These are phyloP conservation scores for Penaeus indicus DNA, from an alignment of 1,140 invertebrate species.

Conservation along the genomic window DNA sequence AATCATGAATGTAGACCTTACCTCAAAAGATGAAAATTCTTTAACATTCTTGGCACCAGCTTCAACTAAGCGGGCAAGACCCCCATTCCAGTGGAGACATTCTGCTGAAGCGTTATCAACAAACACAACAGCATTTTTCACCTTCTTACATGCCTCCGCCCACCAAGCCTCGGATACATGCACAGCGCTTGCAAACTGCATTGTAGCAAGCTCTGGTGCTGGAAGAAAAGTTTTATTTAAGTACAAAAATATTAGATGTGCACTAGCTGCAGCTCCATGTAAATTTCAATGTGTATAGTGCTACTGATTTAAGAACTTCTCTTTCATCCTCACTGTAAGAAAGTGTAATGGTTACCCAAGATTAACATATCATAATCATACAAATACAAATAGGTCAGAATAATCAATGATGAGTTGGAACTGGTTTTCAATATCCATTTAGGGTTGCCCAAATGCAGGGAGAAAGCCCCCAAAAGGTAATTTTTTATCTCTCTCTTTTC, in stretches of 20 bases:
- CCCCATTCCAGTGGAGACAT: conserved; percentile 54
- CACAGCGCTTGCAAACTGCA: conserved; percentile 40
- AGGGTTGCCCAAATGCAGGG: no score
- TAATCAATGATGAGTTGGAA: no score
- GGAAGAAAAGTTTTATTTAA: not conserved
- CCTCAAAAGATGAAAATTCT: conserved; percentile 60
- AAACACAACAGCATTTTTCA: conserved; percentile 51
- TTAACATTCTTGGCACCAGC: conserved; percentile 59
- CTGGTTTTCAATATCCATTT: no score
- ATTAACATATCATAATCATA: no score
- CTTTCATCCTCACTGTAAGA: no score
- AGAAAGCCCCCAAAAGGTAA: no score
- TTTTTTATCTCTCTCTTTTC: no score
- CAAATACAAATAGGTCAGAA: no score
- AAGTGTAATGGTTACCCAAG: no score
- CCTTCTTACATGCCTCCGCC: conserved; percentile 53
- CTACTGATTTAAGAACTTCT: no score
- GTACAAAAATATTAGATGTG: not conserved
- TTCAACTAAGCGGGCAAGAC: conserved; percentile 38
- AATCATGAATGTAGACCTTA: not conserved
- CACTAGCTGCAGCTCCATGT: no score
- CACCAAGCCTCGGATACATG: conserved; percentile 53
- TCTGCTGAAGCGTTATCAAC: conserved; percentile 43
- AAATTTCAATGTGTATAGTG: no score
- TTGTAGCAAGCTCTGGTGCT: conserved; percentile 13